These are phyloP conservation scores for Apotomis betuletana DNA, from an alignment of 2,888 invertebrate genomes.

Conservation along the genomic window DNA sequence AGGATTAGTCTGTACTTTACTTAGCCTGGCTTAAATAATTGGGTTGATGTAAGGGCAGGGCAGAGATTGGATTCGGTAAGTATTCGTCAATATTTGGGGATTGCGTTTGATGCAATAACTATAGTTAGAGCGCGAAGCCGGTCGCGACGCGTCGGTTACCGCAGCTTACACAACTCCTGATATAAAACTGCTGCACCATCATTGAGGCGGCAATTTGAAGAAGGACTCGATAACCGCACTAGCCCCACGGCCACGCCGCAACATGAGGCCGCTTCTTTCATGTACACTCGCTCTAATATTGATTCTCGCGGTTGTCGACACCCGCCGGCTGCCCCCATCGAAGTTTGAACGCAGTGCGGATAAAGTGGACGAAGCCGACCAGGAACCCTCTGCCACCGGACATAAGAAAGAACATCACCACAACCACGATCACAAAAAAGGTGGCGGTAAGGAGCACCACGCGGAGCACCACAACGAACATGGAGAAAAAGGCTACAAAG, in stretches of 20 bases:
- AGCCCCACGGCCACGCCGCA: constrained; percentile 46
- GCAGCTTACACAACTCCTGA: constrained; percentile 79
- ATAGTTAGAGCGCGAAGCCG: constrained; percentile 49
- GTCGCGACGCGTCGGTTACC: constrained; percentile 70
- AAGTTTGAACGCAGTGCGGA: constrained; percentile 51
- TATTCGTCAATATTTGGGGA: constrained; percentile 29
- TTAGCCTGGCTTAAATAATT: not conserved
- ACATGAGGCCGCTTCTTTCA: constrained; percentile 62
- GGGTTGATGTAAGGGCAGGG: not conserved
- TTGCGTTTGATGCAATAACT: constrained; percentile 59
- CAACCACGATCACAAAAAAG: constrained; percentile 83
- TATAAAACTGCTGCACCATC: constrained; percentile 80
- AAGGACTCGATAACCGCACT: constrained; percentile 60
- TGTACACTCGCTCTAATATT: constrained; percentile 60
- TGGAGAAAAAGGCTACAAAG: constrained; percentile 88
- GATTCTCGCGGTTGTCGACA: constrained; percentile 57
- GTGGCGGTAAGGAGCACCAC: constrained; percentile 87
- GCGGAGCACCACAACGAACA: constrained; percentile 86
- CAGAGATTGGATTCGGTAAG: constrained; percentile 3
- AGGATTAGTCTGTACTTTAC: not conserved
- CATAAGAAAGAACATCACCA: constrained; percentile 79
- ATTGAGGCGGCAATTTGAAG: constrained; percentile 70
- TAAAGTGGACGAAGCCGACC: constrained; percentile 57
- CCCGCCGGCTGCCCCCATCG: constrained; percentile 63
- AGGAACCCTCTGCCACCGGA: constrained; percentile 70